A percentile compares a stretch with the other conserved stretches of the same genome.
phyloP scores from a whole-genome alignment of 2,113 vertebrate genomes.

The Mastomys coucha region DNA sequence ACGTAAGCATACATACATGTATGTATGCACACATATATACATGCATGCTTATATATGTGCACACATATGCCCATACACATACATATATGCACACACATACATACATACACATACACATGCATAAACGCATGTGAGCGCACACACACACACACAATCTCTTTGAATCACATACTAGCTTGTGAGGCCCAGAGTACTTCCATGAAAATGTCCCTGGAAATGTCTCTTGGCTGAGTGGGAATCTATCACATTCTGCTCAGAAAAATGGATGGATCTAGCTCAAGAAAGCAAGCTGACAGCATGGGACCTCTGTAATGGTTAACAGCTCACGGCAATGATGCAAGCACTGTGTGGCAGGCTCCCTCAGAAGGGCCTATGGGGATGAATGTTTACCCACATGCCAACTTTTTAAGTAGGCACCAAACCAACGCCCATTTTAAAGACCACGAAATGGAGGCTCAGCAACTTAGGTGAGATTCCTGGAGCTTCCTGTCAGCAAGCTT shows the following conservation, averaged over 20 bases:
- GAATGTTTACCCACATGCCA: accelerated
- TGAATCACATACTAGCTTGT: background rate
- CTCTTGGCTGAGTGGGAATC: background rate
- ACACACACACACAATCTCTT: background rate
- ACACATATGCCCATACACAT: background rate
- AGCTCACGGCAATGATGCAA: accelerated
- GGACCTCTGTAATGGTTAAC: accelerated
- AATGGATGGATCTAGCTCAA: background rate
- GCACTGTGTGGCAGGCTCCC: accelerated
- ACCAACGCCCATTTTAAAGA: background rate
- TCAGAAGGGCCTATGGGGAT: background rate
- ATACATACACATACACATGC: too few species aligned
- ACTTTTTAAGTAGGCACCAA: background rate
- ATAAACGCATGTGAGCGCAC: background rate
- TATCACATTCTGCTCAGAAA: background rate
- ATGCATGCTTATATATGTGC: background rate
- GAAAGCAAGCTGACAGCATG: accelerated
- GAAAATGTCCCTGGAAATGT: background rate
- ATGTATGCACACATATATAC: background rate
- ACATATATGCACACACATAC: background rate
- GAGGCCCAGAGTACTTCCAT: background rate
- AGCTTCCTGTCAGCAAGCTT: background rate
- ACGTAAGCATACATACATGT: background rate
- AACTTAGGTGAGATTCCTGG: background rate
- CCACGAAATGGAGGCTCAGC: background rate